Base-by-base conservation (phyloP, 2,797 vertebrate species). In the Anniella stebbinsi region DNA sequence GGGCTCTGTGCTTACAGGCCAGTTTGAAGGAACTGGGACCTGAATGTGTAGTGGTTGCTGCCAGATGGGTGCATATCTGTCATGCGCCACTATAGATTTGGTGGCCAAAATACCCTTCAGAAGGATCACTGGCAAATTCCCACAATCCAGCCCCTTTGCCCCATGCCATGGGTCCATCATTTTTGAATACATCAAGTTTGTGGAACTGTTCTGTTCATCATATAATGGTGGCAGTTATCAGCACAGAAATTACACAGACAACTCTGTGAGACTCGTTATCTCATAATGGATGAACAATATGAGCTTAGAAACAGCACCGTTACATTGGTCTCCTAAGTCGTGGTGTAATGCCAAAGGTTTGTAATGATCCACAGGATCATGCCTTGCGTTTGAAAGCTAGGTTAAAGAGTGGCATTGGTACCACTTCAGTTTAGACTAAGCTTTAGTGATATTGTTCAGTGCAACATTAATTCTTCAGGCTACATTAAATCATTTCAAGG, bases 401-500 rank as follows among this genome's bases (percentile, higher is more conserved):
- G 48, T 67, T 69, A 75, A 45, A 45, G 72, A 73, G 33, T 38
- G 3, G 33, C 45, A 41, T 23, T 5, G 66, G 57, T 30, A 30
- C 17, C 36, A 72, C 17, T 72, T 88, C 25, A 38, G 33, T 83
- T 81, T 67, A 23, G 15, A 84, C 63, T 78, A 88, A 33, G 51
- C 9, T 10, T 60, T 70, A n/a, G 7, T 11, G 33, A 80, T 41
- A 66, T 45, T 66, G 4, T 51, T 81, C 38, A 87, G 72, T 78
- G 38, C 28, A 73, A 60, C 54, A 60, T 30, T 57, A 54, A 60
- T 60, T 67, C 45, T 54, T 87, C n/a, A 81, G 57, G 51, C 78
- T 73, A 13, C 5, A 70, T 48, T 82, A 73, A 75, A 82, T 66
- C 30, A 87, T 33, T 69, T 90, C 88, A 92, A 84, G 66, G 63